phyloP scores from a whole-genome alignment of 1,140 invertebrate species.

The Formica selysi region DNA sequence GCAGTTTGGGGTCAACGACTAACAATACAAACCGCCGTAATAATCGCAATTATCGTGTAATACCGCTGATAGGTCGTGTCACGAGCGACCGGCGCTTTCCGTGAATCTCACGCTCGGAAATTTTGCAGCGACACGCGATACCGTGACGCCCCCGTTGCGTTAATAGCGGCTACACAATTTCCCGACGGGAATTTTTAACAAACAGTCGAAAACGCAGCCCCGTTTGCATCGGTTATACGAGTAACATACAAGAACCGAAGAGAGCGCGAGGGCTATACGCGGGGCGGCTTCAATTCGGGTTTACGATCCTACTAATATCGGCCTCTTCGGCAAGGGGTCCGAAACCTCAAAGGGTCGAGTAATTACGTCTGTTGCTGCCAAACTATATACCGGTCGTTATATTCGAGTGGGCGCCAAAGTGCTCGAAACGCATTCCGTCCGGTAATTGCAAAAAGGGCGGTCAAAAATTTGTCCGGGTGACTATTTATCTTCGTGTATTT shows the following conservation, averaged over 20 bases:
- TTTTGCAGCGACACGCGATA: slow-evolving; percentile 47
- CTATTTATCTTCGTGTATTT: not conserved
- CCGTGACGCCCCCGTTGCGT: not conserved
- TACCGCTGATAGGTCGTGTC: slow-evolving; percentile 37
- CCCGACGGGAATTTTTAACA: slow-evolving; percentile 22
- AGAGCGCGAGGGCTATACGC: not conserved
- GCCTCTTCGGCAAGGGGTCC: slow-evolving; percentile 47
- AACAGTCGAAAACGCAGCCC: slow-evolving; percentile 25
- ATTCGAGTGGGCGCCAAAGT: slow-evolving; percentile 47
- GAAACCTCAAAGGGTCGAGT: slow-evolving; percentile 63
- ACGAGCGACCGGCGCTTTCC: slow-evolving; percentile 34
- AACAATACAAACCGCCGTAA: slow-evolving; percentile 19
- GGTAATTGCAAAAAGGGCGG: slow-evolving; percentile 50
- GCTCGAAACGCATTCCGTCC: slow-evolving; percentile 34
- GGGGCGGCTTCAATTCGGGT: slow-evolving; percentile 51
- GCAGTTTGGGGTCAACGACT: slow-evolving; percentile 19
- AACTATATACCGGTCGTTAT: slow-evolving; percentile 55
- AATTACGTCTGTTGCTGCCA: slow-evolving; percentile 62
- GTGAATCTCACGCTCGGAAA: slow-evolving; percentile 48
- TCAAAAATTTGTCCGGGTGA: not conserved
- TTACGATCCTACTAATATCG: slow-evolving; percentile 60
- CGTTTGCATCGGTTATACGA: slow-evolving; percentile 46
- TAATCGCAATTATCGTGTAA: slow-evolving; percentile 51
- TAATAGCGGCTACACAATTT: slow-evolving; percentile 9
- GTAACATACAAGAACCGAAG: not conserved